Percentiles rank a stretch among this genome's conserved stretches.
These are phyloP conservation scores for Isaurus tuberculatus DNA, from an alignment of 92 coral and sea anemone species.

Conservation along the genomic window DNA sequence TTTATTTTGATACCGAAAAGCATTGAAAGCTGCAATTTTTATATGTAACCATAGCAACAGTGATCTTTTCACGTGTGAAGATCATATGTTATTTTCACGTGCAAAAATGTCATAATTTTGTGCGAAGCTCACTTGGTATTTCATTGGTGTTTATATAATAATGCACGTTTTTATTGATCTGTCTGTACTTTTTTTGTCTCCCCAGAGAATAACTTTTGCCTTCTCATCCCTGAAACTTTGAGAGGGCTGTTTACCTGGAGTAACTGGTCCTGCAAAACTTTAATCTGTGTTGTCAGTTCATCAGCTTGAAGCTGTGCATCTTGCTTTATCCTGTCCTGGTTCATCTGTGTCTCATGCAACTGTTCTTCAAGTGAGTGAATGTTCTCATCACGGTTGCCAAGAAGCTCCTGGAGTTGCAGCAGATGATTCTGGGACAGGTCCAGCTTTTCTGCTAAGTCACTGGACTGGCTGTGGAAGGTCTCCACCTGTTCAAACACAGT, in stretches of 20 bases:
- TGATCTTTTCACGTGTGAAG: no score
- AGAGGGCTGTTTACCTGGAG: constrained; percentile 64
- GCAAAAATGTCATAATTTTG: no score
- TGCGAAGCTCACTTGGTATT: no score
- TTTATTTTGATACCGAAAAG: no score
- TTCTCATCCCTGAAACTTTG: neutral
- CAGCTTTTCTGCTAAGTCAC: constrained; percentile 76
- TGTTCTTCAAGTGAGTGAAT: constrained; percentile 69
- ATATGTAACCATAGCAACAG: no score
- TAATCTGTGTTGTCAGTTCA: constrained; percentile 82
- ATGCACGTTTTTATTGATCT: no score
- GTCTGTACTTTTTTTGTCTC: no score
- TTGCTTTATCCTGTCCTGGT: constrained; percentile 72
- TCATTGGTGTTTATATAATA: no score
- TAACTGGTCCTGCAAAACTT: constrained; percentile 78
- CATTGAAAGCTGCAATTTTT: no score
- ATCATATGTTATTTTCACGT: no score
- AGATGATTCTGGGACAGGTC: constrained; percentile 78
- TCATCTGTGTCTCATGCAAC: constrained; percentile 58
- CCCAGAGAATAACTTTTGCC: no score
- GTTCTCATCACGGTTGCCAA: constrained; percentile 70
- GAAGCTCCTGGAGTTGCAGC: constrained; percentile 64
- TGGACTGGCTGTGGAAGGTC: constrained; percentile 72
- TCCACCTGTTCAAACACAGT: constrained; percentile 62
- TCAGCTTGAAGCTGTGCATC: constrained; percentile 80